phyloP scores from a whole-genome alignment of 2,797 vertebrate genomes.

The Alfaro cultratus region DNA sequence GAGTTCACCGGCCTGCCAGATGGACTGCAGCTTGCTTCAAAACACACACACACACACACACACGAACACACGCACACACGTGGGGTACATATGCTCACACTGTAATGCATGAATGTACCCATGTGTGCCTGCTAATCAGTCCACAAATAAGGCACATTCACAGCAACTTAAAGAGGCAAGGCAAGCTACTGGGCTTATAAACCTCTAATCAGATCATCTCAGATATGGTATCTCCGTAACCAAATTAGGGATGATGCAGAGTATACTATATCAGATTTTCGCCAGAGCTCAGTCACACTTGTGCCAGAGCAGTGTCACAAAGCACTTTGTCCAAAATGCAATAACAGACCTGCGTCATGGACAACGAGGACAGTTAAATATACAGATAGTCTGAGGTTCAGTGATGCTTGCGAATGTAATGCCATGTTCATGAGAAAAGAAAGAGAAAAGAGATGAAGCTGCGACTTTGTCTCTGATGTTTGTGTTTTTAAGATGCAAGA shows the following conservation, averaged over 20 bases:
- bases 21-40: constrained; percentile 61
- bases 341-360: constrained; percentile 70
- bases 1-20: constrained; percentile 63
- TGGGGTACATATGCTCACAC: constrained; percentile 19
- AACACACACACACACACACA: constrained; percentile 14
- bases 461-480: not conserved
- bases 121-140: constrained; percentile 40
- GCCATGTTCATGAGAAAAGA: constrained; percentile 14
- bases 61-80: not conserved
- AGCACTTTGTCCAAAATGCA: constrained; percentile 71
- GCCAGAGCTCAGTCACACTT: constrained; percentile 72
- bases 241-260: constrained; percentile 72
- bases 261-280: constrained; percentile 73
- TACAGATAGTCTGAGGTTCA: constrained; percentile 38
- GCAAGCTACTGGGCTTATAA: constrained; percentile 45
- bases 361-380: constrained; percentile 65
- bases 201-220: constrained; percentile 70
- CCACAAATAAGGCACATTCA: constrained; percentile 52
- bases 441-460: constrained; percentile 1
- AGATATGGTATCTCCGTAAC: constrained; percentile 74
- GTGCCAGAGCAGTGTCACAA: constrained; percentile 69
- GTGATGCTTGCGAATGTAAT: constrained; percentile 30
- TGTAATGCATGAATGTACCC: constrained; percentile 26
- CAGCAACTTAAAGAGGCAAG: constrained; percentile 33
- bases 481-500: not conserved